Evolutionary conservation across 2,888 invertebrate genomes (phyloP).

Genomic region (Trichogramma dendrolimi): DNA sequence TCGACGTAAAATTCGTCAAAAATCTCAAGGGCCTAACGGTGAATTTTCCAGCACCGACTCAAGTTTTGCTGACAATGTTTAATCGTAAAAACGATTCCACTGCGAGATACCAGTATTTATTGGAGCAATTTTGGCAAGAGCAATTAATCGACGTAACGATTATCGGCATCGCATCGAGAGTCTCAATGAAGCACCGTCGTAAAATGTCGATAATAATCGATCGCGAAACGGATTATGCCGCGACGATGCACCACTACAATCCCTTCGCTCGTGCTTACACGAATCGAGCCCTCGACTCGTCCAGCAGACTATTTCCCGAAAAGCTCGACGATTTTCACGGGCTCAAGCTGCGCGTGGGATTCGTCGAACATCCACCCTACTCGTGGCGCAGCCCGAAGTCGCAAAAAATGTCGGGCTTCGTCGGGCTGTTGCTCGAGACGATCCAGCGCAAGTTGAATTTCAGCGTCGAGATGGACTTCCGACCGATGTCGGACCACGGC

Average conservation of each 20-base stretch:
- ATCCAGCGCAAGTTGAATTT: background rate
- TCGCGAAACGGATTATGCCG: too few species aligned
- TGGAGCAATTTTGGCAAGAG: background rate
- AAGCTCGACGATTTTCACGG: background rate
- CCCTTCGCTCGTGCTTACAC: background rate
- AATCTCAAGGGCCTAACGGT: too few species aligned
- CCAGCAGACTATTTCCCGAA: conserved; percentile 1
- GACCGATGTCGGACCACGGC: background rate
- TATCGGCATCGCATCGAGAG: background rate
- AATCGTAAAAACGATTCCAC: too few species aligned
- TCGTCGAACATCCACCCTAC: conserved; percentile 11
- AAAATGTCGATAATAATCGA: too few species aligned
- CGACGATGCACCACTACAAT: background rate
- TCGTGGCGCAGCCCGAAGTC: background rate
- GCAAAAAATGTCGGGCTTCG: background rate
- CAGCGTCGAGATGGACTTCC: background rate
- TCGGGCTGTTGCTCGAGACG: background rate
- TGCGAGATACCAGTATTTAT: too few species aligned
- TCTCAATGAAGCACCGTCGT: too few species aligned
- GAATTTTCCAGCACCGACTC: too few species aligned
- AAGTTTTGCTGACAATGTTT: too few species aligned
- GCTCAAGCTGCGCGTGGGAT: conserved; percentile 1
- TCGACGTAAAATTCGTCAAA: too few species aligned
- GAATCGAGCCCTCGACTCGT: background rate
- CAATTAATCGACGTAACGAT: background rate